Base-by-base conservation (phyloP, 2,888 invertebrate species). In the Coelopa pilipes region DNA sequence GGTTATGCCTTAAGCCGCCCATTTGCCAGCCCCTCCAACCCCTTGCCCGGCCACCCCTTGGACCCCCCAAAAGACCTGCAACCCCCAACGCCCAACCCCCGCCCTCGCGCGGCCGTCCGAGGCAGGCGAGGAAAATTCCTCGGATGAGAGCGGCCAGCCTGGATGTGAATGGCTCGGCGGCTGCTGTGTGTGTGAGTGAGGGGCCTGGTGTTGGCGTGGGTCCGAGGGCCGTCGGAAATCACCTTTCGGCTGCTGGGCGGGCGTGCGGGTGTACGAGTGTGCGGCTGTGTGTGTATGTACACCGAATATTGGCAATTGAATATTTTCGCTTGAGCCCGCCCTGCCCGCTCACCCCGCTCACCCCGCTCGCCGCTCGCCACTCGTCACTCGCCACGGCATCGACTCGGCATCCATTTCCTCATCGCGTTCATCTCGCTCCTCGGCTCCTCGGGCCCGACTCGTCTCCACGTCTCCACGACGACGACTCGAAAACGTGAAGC, bases 271-370 rank as follows among this genome's bases (percentile, higher is more conserved):
- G n/a, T 63, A 19, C 53, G 65, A 34, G 46, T 71, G 65, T 71
- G 34, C 34, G 45, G 63, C 12, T 53, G 46, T 71, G 65, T 71
- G 34, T 53, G 45, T 71, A 15, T 70, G 60, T 70, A 24, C 55
- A 50, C 45, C 63, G 34, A 63, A 63, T 63, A 71, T 71, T 65
- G 71, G 65, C 71, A 55, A 71, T 63, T 71, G 71, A 71, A 71
- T 71, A 46, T 55, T 65, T 50, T 63, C 65, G 49, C 49, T 62
- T 57, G 57, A 46, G 47, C 19, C n/a, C 70, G 49, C 59, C 19
- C 59, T 67, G 77, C 76, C 78, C 79, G 79, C 80, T 80, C 80
- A 80, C 79, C 77, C 73, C 73, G 10, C 12, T 66, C 66, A 50
- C 24, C 15, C 21, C 21, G 15, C 50, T 7, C n/a, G 3, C 13